Base-by-base conservation (phyloP, 2,797 vertebrate species). In the Xenopus petersii region DNA sequence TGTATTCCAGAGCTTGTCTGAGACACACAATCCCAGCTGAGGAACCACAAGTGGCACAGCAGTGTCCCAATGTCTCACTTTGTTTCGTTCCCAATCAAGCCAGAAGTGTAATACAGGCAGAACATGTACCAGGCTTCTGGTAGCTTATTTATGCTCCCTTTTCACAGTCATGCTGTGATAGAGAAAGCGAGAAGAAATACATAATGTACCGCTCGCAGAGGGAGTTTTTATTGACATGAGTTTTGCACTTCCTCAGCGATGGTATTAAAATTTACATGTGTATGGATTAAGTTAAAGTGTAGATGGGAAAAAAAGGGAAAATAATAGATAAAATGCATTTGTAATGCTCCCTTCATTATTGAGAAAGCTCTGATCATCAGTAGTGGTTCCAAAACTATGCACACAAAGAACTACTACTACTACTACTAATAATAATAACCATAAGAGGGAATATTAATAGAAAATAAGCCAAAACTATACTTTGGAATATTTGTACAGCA, bases 31-130 rank as follows among this genome's bases (percentile, higher is more conserved):
- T 73, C 75, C 70, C 60, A 69, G 59, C 75, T 73, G 75, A 73
- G 64, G 42, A 54, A 42, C 70, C 75, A 69, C 65, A 64, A 77
- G 75, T 64, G 70, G 75, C 70, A 47, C 75, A 77, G 75, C 75
- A 68, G 75, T 73, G 63, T 63, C 65, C 73, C 70, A 73, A 48
- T 67, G 65, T 48, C 75, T 69, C 70, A 68, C 56, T 69, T 73
- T 68, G 75, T 69, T 73, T 77, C 75, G 48, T 77, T 73, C 70
- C 75, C 75, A 77, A 77, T 77, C 75, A 77, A 73, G 75, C 70
- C 69, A 77, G 64, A 68, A 73, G 64, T 56, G 73, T 67, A 73
- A 72, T 67, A 36, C 42, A 62, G 61, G 51, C 70, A 30, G 59
- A 63, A 47, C 75, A 73, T 73, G 65, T 51, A 63, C 58, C 48